These are phyloP conservation scores for Plusia festucae DNA, from an alignment of 2,888 invertebrate genomes.

Conservation along the genomic window DNA sequence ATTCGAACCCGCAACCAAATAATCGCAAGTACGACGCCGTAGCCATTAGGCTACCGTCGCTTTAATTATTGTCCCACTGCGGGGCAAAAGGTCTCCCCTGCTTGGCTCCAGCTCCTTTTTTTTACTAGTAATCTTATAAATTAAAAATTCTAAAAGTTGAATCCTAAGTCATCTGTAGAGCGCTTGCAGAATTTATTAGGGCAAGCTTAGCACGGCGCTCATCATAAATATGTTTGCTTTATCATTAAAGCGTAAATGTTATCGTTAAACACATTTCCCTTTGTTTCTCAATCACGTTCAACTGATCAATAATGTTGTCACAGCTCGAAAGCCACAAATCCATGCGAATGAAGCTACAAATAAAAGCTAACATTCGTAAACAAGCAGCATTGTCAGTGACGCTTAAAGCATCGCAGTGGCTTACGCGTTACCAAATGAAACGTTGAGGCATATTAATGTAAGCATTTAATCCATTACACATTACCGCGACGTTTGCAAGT, in stretches of 20 bases:
- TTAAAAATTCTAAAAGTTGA: no score
- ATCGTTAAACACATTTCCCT: conserved; percentile 50
- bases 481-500: background rate
- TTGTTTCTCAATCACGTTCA: conserved; percentile 53
- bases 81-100: no score
- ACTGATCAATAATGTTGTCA: conserved; percentile 58
- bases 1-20: no score
- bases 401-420: conserved; percentile 29
- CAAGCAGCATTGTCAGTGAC: conserved; percentile 30
- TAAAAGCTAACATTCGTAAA: conserved; percentile 45
- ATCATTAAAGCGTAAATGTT: conserved; percentile 44
- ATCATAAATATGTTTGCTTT: conserved; percentile 45
- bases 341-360: conserved; percentile 46
- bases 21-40: no score
- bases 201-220: background rate
- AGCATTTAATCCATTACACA: conserved; percentile 22
- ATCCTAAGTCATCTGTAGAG: background rate
- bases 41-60: no score
- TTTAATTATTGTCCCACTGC: no score
- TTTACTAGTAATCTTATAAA: no score
- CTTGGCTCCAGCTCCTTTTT: no score
- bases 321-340: conserved; percentile 51
- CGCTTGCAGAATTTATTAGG: background rate
- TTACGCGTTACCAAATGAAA: conserved; percentile 17
- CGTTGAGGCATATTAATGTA: conserved; percentile 17